phyloP scores from a whole-genome alignment of 2,797 vertebrate species.

The Paguma larvata region DNA sequence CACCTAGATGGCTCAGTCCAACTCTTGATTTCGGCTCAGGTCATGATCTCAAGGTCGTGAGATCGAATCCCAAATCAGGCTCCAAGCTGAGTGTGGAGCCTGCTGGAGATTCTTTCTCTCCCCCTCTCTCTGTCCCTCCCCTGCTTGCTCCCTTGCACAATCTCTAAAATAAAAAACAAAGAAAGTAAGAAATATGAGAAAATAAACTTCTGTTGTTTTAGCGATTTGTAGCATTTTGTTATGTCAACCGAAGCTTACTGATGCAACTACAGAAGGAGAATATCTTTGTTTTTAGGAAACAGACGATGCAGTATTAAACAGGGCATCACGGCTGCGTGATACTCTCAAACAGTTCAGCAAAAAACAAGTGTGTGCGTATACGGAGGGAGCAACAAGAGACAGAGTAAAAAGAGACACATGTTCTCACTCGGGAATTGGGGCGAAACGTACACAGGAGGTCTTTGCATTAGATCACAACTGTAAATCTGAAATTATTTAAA shows the following conservation, averaged over 20 bases:
- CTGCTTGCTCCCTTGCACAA: neutral
- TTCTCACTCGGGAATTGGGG: neutral
- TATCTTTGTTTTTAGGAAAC: neutral
- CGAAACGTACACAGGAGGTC: neutral
- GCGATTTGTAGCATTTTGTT: neutral
- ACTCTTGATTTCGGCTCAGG: neutral
- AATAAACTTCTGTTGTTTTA: neutral
- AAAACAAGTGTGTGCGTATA: neutral
- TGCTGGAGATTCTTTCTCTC: neutral
- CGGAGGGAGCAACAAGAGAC: neutral
- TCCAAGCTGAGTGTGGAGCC: neutral
- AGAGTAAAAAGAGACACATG: neutral
- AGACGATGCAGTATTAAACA: neutral
- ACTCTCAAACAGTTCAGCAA: neutral
- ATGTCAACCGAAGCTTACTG: neutral
- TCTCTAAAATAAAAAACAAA: neutral
- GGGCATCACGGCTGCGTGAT: neutral
- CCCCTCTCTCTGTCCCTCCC: neutral
- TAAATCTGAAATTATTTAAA: constrained; percentile 42
- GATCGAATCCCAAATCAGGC: neutral
- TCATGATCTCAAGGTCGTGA: neutral
- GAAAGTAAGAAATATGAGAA: neutral
- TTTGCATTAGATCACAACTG: neutral
- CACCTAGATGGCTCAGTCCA: neutral
- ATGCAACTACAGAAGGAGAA: neutral